A percentile compares a stretch with the other conserved stretches of the same genome.
Evolutionary conservation across 37 sponge, comb jelly and placozoan species (phyloP).

Genomic region (Ephydatia muelleri): DNA sequence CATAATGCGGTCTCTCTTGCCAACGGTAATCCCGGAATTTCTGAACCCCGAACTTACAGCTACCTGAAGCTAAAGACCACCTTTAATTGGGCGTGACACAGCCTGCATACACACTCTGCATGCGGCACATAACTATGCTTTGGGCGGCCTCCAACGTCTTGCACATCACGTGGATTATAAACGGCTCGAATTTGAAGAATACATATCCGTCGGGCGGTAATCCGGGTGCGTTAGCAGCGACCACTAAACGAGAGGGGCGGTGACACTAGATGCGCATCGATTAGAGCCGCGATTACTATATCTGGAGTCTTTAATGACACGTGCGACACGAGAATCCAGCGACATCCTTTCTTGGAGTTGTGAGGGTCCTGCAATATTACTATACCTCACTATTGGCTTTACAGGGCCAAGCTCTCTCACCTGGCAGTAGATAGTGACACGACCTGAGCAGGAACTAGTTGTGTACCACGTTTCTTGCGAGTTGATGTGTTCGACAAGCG

Average conservation of each 20-base stretch:
- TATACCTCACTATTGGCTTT: background rate
- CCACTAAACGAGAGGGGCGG: background rate
- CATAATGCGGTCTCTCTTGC: constrained; percentile 71
- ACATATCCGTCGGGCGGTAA: constrained; percentile 30
- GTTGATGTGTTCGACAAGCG: constrained; percentile 67
- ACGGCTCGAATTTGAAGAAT: constrained; percentile 90
- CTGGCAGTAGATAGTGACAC: constrained; percentile 63
- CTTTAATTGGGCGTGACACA: background rate
- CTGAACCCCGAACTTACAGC: constrained; percentile 80
- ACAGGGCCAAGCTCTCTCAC: too few species aligned
- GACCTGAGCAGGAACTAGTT: constrained; percentile 94
- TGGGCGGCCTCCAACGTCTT: constrained; percentile 54
- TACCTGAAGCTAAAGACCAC: constrained; percentile 46
- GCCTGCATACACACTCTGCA: background rate
- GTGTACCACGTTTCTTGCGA: constrained; percentile 51
- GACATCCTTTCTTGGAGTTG: constrained; percentile 56
- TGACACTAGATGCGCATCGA: background rate
- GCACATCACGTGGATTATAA: constrained; percentile 85
- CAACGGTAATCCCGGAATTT: constrained; percentile 85
- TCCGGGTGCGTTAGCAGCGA: background rate
- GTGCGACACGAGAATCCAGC: constrained; percentile 77
- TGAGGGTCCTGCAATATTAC: constrained; percentile 9
- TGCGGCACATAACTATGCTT: constrained; percentile 33
- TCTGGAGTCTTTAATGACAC: constrained; percentile 22
- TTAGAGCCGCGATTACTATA: constrained; percentile 31